phyloP scores from a whole-genome alignment of 2,113 vertebrate genomes.

The Odocoileus virginianus region DNA sequence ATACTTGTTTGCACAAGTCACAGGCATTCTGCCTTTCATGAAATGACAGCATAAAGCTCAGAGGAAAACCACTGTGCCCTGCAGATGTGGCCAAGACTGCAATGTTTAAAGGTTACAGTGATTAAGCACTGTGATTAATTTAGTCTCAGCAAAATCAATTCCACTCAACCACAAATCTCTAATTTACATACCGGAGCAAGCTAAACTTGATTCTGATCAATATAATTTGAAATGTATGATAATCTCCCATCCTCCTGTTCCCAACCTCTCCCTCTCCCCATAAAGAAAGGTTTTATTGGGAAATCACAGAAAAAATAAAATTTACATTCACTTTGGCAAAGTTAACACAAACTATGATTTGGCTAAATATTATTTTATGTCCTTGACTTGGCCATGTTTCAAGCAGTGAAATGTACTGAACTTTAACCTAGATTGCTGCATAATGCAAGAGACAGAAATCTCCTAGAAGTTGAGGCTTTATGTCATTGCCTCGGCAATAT shows the following conservation, averaged over 20 bases:
- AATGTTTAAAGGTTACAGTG: conserved; percentile 83
- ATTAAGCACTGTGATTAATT: conserved; percentile 94
- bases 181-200: conserved; percentile 79
- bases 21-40: neutral
- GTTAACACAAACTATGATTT: conserved; percentile 63
- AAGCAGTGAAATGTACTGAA: neutral
- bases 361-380: conserved; percentile 33
- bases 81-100: conserved; percentile 74
- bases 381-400: neutral
- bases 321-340: conserved; percentile 65
- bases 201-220: conserved; percentile 55
- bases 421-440: neutral
- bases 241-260: conserved; percentile 13
- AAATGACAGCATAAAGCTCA: conserved; percentile 57
- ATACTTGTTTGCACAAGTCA: conserved; percentile 23
- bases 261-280: neutral
- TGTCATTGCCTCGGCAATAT: neutral
- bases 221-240: conserved; percentile 56
- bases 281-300: conserved; percentile 5
- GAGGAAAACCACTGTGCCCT: conserved; percentile 53
- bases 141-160: conserved; percentile 92
- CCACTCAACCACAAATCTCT: conserved; percentile 85
- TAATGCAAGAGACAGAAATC: neutral
- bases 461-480: neutral
- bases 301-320: conserved; percentile 35